Evolutionary conservation across 2,888 invertebrate genomes (phyloP), one percentile per base, ranked within the genome.

Genomic region (Sarcophaga rosellei): DNA sequence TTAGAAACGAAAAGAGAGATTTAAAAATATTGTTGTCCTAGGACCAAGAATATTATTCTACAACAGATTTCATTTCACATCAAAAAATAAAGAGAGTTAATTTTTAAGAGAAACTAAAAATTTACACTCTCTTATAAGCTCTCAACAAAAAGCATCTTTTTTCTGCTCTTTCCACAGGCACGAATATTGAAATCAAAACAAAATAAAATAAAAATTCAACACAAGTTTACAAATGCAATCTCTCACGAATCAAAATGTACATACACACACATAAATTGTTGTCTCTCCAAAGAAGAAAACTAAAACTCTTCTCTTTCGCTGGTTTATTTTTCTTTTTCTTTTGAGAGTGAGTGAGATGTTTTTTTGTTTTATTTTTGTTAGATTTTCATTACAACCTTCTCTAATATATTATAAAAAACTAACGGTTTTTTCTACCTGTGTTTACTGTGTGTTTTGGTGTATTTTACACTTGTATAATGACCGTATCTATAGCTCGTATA

Each of bases 21-120:
- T 63, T 59, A 1, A 61, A 74, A 81, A 80, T 78, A 78, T 78
- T 86, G 74, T 86, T 86, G 84, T 84, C 86, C 86, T 86, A 86
- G 86, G 86, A 86, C 86, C 81, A 78, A 59, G 12, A 47, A 61
- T 59, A 53, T 47, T 57, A 70, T 74, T 68, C 74, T 63, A 25
- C 5, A 70, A 77, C 63, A 78, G 20, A 47, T 47, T 21, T 75
- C 53, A 53, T 61, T 61, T 44, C 3, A 35, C 20, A 61, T 35
- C n/a, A 61, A 5, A 68, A 35, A 4, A 6, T n/a, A 65, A 25
- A 23, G 45, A 78, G 66, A 75, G 15, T 47, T 8, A 44, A 57
- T 20, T 53, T 45, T 53, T 44, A 61, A 17, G 12, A 12, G 65
- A 8, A 21, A 23, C 35, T 12, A 63, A 69, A 72, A 81, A 81